These are phyloP conservation scores for Ophioderma brevispina DNA, from an alignment of 35 echinoderm and acorn worm genomes.

Conservation along the genomic window DNA sequence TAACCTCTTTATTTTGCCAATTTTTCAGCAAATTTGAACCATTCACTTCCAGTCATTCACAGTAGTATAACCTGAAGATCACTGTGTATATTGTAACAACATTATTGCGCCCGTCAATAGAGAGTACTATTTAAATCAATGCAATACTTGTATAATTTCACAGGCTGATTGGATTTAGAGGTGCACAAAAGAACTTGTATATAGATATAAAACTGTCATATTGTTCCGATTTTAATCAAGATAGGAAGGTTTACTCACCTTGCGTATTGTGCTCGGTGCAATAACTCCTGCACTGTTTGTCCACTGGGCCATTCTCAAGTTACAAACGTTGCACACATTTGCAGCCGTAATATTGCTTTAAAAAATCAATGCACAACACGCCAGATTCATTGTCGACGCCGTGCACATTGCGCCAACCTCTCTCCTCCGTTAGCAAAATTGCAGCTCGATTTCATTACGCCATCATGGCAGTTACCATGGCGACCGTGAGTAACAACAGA, in stretches of 20 bases:
- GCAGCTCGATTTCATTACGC: conserved; percentile 12
- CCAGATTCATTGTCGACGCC: background rate
- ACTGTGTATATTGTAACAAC: too few species aligned
- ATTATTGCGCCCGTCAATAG: too few species aligned
- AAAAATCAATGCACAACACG: conserved; percentile 6
- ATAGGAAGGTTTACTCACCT: background rate
- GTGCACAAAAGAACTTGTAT: too few species aligned
- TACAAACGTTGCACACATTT: background rate
- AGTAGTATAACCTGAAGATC: too few species aligned
- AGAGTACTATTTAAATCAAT: too few species aligned
- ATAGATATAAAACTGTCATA: too few species aligned
- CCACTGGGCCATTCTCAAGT: background rate
- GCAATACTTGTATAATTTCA: too few species aligned
- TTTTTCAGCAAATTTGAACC: too few species aligned
- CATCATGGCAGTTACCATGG: background rate
- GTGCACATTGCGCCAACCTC: background rate
- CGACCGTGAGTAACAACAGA: conserved; percentile 1
- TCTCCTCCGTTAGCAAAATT: conserved; percentile 4
- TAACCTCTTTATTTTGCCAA: too few species aligned
- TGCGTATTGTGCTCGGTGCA: background rate
- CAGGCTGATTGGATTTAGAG: too few species aligned
- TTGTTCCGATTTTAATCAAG: background rate
- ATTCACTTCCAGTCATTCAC: too few species aligned
- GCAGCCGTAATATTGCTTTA: conserved; percentile 9
- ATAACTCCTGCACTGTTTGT: background rate